These are phyloP conservation scores for Psittacula echo DNA, from an alignment of 2,797 vertebrate species.

Conservation along the genomic window DNA sequence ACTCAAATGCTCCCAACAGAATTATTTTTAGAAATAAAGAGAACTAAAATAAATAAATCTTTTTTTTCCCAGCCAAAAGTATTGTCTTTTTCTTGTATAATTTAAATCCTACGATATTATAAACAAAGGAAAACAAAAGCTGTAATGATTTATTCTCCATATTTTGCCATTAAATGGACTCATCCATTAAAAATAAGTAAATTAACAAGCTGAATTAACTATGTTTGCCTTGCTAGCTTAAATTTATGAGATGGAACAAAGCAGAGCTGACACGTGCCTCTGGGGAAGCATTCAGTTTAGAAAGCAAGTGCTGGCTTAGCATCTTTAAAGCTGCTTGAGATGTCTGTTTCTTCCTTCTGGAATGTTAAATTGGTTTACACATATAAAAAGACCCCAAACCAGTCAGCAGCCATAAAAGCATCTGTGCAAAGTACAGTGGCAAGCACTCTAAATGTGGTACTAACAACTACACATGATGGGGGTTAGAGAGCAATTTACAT, in stretches of 20 bases:
- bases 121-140: slow-evolving; percentile 8
- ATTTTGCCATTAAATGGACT: slow-evolving; percentile 16
- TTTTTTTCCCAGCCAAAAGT: not conserved
- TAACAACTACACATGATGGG: not conserved
- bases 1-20: not conserved
- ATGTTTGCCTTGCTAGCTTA: slow-evolving; percentile 11
- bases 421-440: slow-evolving; percentile 5
- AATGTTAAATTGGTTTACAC: slow-evolving; percentile 40
- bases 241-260: slow-evolving; percentile 65
- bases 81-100: not conserved
- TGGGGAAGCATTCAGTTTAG: slow-evolving; percentile 8
- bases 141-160: not conserved
- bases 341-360: slow-evolving; percentile 36
- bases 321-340: slow-evolving; percentile 45
- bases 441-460: not conserved
- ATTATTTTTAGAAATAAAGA: not conserved
- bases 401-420: not conserved
- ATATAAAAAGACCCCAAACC: slow-evolving; percentile 4
- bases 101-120: not conserved
- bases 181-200: not conserved
- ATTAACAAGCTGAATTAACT: slow-evolving; percentile 58
- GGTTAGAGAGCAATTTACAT: not conserved
- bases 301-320: slow-evolving; percentile 30
- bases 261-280: slow-evolving; percentile 31
- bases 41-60: not conserved